phyloP scores from a whole-genome alignment of 2,797 vertebrate species.

The Rhinichthys osculus region DNA sequence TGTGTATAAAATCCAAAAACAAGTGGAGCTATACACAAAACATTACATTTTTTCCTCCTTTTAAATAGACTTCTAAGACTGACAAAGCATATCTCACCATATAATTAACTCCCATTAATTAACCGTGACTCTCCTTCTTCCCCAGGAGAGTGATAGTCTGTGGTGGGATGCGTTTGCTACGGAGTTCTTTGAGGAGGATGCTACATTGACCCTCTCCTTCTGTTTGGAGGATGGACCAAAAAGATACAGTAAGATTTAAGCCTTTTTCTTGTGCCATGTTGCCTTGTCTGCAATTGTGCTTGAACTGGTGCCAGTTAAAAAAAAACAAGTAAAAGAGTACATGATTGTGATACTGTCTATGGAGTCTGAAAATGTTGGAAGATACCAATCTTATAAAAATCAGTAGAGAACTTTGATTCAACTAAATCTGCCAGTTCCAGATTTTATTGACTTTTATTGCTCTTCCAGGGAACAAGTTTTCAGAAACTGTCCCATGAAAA shows the following conservation, averaged over 20 bases:
- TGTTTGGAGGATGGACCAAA: slow-evolving; percentile 99
- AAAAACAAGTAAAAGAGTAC: neutral
- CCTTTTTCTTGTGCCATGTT: neutral
- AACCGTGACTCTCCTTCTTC: slow-evolving; percentile 39
- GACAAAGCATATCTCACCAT: slow-evolving; percentile 35
- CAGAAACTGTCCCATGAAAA: slow-evolving; percentile 4
- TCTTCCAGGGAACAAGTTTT: neutral
- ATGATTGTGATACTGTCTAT: neutral
- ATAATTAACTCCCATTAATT: slow-evolving; percentile 60
- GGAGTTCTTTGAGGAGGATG: slow-evolving; percentile 99
- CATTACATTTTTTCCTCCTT: neutral
- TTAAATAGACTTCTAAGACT: slow-evolving; percentile 33
- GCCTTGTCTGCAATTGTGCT: slow-evolving; percentile 1
- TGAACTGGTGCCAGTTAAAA: neutral
- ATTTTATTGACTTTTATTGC: slow-evolving; percentile 15
- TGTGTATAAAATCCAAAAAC: neutral
- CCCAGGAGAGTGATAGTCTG: slow-evolving; percentile 98
- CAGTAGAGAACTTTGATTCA: neutral
- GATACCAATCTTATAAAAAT: neutral
- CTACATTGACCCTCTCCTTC: slow-evolving; percentile 98
- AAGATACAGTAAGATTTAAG: slow-evolving; percentile 95
- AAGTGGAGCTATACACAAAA: neutral
- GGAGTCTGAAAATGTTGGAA: neutral
- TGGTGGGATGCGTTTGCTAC: slow-evolving; percentile 99
- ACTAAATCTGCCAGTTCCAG: neutral